These are phyloP conservation scores for Gallinago solitaria DNA, from an alignment of 2,797 vertebrate species.

Conservation along the genomic window DNA sequence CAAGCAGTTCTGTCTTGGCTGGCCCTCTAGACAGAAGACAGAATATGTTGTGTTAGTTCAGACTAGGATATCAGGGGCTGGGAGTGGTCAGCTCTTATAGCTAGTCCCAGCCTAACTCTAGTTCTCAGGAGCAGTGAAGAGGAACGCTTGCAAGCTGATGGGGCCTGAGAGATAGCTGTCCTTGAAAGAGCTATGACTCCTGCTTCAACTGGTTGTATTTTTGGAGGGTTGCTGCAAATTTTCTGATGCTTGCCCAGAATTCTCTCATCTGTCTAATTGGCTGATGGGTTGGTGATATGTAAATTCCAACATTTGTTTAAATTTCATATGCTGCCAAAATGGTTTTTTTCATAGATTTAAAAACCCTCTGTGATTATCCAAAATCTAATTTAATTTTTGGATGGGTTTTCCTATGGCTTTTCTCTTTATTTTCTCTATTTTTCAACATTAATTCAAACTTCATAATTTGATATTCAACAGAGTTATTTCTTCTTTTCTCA, in stretches of 20 bases:
- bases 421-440: conserved; percentile 14
- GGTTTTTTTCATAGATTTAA: background rate
- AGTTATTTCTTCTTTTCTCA: conserved; percentile 5
- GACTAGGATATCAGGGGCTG: background rate
- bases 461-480: background rate
- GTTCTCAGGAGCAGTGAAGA: background rate
- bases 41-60: background rate
- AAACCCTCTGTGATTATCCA: background rate
- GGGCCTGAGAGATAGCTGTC: background rate
- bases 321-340: conserved; percentile 9
- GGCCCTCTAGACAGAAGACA: background rate
- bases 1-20: background rate
- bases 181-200: background rate
- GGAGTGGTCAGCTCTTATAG: background rate
- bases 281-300: background rate
- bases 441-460: conserved; percentile 9
- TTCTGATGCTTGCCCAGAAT: background rate
- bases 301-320: conserved; percentile 30
- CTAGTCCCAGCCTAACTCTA: background rate
- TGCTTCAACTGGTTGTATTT: background rate
- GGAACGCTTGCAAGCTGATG: background rate
- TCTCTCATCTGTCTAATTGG: background rate
- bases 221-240: background rate
- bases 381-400: conserved; percentile 23
- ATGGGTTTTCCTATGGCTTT: background rate